Evolutionary conservation across 2,113 vertebrate genomes (phyloP), one percentile per base, ranked within the genome.

Genomic region (Calidris pygmaea): DNA sequence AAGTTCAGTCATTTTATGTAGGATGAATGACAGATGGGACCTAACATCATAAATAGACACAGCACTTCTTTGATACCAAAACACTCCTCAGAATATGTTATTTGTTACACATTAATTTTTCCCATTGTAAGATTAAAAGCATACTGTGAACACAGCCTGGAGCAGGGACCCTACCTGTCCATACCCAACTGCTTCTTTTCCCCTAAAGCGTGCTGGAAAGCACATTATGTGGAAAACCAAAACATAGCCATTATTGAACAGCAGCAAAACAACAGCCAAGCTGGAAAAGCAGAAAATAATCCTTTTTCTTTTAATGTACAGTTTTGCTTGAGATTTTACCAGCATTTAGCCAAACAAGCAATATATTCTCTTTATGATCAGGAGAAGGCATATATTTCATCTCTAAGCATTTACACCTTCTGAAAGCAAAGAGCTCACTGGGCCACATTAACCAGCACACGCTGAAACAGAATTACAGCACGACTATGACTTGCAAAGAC

Each of bases 381-480:
- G 0, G 3, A 50, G 26, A 91, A 65, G 37, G 50, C 50, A 14
- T 5, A 4, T 9, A 30, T 76, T 92, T 52, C 27, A 26, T 2
- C 53, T 53, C 27, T 14, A 41, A 55, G 14, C 29, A 72, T 37
- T 56, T 19, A 23, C 34, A 41, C 22, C 47, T 84, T 39, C 67
- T 47, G 63, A 52, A 80, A 22, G 3, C 37, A 29, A 41, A 13
- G 8, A 23, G 35, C 6, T 16, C 14, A 1, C 14, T 2, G 7
- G 15, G 15, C 2, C 39, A 30, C 20, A 17, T 43, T 27, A 32
- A 24, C 24, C 63, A 60, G 26, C 2, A 16, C 26, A 1, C 1
- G 9, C 63, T 29, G 26, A 39, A 59, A 66, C 4, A 10, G 35
- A 71, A 66, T 14, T 23, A 14, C 1, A 20, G 24, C 0, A 2